Evolutionary conservation across 2,113 vertebrate species (phyloP), one percentile per base, ranked within the genome.

Genomic region (Fregetta grallaria): DNA sequence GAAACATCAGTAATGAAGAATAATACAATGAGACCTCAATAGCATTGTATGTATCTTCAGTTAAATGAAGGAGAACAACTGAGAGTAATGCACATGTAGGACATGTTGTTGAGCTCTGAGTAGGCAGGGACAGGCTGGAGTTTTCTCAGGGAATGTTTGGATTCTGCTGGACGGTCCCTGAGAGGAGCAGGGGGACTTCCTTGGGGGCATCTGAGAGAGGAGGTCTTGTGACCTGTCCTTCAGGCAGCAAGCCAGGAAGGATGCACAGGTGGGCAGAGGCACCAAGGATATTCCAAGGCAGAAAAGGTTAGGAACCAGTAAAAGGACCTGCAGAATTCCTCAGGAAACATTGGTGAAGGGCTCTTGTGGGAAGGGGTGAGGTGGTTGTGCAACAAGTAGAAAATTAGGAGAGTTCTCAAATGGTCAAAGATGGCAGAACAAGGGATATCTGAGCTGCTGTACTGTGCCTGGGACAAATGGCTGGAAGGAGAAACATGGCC

Each of bases 201-300:
- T 32, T 53, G 26, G 30, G 17, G 22, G 13, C 21, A 66, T 5
- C 15, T 67, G 44, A 53, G 47, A 73, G 15, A 83, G 52, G 8
- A 61, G 17, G 8, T 13, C 7, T 80, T 59, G 30, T 45, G 44
- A 44, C 26, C 11, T 20, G 49, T 53, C 76, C 76, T 67, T 75
- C n/a, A 67, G 30, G 27, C 30, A 88, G 34, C 23, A 38, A 52
- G 15, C 8, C 66, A 53, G 42, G 16, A 27, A 63, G 38, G 42
- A 18, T 26, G 13, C 12, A 40, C 4, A 6, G 0, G 2, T 12
- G 2, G 0, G 2, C 52, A 89, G 49, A n/a, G 49, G 23, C 68
- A 65, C 10, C 1, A 1, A 23, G 3, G 22, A 23, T 87, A 44
- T 56, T 56, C 13, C 72, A 80, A 63, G 61, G 22, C 19, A 90